Conservation (phyloP, 1,140 invertebrate genomes). For the Ptiloglossa arizonensis region DNA sequence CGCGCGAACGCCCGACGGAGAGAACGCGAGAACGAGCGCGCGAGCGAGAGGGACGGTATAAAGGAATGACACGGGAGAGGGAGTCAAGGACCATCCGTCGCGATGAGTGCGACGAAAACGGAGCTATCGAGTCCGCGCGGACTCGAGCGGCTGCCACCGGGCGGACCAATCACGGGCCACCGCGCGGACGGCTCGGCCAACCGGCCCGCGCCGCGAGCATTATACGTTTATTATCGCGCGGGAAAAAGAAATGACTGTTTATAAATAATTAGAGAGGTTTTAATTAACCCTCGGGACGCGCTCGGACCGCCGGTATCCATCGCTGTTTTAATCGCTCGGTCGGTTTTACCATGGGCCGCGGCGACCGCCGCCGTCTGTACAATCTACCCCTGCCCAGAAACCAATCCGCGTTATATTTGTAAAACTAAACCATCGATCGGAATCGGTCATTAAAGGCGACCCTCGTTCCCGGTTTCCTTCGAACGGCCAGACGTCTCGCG, state of each 20-base stretch:
- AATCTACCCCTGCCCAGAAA: constrained; percentile 28
- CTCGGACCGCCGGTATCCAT: constrained; percentile 57
- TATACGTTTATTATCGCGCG: constrained; percentile 75
- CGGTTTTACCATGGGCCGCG: constrained; percentile 52
- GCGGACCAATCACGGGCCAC: constrained; percentile 58
- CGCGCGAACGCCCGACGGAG: too few relatives aligned
- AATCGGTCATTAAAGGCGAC: constrained; percentile 50
- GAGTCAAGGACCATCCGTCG: constrained; percentile 55
- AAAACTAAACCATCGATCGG: constrained; percentile 62
- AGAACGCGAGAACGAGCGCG: constrained; percentile 16
- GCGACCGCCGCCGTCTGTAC: constrained; percentile 37
- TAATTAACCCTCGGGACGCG: constrained; percentile 80
- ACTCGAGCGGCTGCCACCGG: constrained; percentile 52
- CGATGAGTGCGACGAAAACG: constrained; percentile 57
- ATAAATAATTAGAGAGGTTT: constrained; percentile 83
- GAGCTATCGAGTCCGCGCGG: constrained; percentile 76
- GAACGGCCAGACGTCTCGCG: constrained; percentile 3
- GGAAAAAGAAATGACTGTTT: constrained; percentile 80
- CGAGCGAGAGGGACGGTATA: constrained; percentile 31
- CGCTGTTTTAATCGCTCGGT: constrained; percentile 66
- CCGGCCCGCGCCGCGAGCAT: constrained; percentile 50
- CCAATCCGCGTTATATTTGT: constrained; percentile 65
- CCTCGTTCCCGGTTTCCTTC: constrained; percentile 31
- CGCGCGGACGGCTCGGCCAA: constrained; percentile 49
- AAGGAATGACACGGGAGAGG: constrained; percentile 46